phyloP scores from a whole-genome alignment of 2,113 vertebrate genomes.

The Paradoxurus hermaphroditus region DNA sequence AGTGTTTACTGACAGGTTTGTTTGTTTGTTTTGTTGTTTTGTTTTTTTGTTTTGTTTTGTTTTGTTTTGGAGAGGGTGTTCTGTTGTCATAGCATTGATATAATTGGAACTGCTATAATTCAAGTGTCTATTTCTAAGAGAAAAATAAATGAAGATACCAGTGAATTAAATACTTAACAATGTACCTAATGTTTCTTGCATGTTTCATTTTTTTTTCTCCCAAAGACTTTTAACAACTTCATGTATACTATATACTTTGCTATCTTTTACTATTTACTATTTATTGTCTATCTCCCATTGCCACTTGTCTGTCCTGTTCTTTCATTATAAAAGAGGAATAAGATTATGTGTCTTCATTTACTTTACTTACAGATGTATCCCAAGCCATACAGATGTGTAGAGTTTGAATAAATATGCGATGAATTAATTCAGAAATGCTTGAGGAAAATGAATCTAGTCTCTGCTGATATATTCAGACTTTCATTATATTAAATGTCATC shows the following conservation, averaged over 20 bases:
- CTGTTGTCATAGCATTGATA: background rate
- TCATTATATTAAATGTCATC: background rate
- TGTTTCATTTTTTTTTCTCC: background rate
- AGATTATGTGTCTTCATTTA: background rate
- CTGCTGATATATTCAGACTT: background rate
- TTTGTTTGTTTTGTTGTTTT: rapidly evolving
- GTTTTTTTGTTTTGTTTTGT: background rate
- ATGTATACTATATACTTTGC: background rate
- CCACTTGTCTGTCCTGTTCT: background rate
- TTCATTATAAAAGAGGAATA: background rate
- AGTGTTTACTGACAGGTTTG: background rate
- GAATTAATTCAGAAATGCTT: background rate
- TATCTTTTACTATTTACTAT: background rate
- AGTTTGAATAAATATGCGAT: background rate
- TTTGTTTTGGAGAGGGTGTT: rapidly evolving
- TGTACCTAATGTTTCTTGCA: background rate
- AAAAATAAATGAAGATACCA: background rate
- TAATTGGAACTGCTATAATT: background rate
- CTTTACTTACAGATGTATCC: background rate
- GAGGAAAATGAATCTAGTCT: background rate
- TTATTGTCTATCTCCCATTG: background rate
- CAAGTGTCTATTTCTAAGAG: background rate
- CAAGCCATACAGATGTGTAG: background rate
- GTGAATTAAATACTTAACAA: background rate
- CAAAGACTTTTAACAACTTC: background rate